These are phyloP conservation scores for Atta colombica DNA, from an alignment of 1,140 invertebrate species.

Conservation along the genomic window DNA sequence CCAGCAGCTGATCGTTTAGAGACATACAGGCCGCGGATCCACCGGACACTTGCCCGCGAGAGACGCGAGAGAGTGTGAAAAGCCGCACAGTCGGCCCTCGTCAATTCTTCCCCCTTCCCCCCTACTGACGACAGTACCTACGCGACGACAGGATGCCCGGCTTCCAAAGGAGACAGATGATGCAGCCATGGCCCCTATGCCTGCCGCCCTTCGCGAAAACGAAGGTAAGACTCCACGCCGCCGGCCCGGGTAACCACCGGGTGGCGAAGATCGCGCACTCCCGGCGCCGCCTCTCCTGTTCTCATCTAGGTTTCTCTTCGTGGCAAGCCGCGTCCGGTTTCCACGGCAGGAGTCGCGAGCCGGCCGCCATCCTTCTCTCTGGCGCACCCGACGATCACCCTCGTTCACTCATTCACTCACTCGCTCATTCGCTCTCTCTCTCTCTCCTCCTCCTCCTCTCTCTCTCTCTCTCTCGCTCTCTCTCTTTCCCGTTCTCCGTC, in stretches of 20 bases:
- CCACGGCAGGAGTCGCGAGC: slow-evolving; percentile 12
- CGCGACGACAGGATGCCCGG: slow-evolving; percentile 74
- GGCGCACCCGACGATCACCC: slow-evolving; percentile 31
- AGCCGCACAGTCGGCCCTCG: background rate
- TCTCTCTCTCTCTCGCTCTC: background rate
- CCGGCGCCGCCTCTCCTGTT: background rate
- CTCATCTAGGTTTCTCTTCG: slow-evolving; percentile 32
- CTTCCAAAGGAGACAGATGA: slow-evolving; percentile 82
- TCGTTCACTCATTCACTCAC: slow-evolving; percentile 5
- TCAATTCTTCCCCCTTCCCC: no score
- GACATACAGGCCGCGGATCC: background rate
- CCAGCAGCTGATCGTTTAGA: background rate
- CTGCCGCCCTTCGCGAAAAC: slow-evolving; percentile 79
- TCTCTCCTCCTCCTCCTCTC: background rate
- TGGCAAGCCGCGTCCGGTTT: slow-evolving; percentile 31
- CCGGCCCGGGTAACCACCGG: background rate
- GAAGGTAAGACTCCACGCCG: slow-evolving; percentile 80
- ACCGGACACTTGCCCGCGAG: background rate
- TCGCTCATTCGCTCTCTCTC: background rate
- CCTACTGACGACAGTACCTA: background rate
- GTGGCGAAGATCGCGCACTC: no score
- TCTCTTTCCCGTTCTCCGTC: slow-evolving; percentile 29
- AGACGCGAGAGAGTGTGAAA: background rate
- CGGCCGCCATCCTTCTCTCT: slow-evolving; percentile 1
- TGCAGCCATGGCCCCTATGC: slow-evolving; percentile 85